Conservation (phyloP, 2,888 invertebrate species). For the Coelopa pilipes region DNA sequence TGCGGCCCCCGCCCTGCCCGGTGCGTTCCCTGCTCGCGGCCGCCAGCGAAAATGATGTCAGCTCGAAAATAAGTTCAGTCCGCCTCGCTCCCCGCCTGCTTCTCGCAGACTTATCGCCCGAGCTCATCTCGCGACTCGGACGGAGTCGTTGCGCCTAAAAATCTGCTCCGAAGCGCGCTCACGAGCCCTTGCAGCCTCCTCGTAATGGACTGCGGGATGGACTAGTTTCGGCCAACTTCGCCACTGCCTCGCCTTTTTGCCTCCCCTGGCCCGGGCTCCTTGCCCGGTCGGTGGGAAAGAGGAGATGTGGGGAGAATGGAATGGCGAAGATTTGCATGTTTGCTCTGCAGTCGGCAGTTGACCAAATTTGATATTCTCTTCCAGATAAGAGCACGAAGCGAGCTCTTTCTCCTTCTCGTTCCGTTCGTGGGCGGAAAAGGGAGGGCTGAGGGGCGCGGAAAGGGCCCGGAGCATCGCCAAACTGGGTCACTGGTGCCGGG, state of each 20-base stretch:
- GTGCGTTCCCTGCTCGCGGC: neutral
- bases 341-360: constrained; percentile 1
- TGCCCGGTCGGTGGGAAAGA: too few species aligned
- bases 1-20: neutral
- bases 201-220: too few species aligned
- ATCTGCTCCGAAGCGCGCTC: neutral
- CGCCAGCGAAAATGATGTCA: constrained; percentile 27
- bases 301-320: too few species aligned
- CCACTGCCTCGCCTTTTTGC: neutral
- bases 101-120: neutral
- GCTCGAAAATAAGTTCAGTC: constrained; percentile 19
- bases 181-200: too few species aligned
- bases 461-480: too few species aligned
- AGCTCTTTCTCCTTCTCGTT: neutral
- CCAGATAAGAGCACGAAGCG: neutral
- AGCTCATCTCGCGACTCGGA: neutral
- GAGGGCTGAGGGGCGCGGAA: too few species aligned
- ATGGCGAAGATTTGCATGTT: too few species aligned
- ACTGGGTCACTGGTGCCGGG: too few species aligned
- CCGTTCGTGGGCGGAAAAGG: too few species aligned
- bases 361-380: constrained; percentile 19
- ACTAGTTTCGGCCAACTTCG: constrained; percentile 6
- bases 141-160: constrained; percentile 28
- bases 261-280: neutral
- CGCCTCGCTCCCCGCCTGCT: neutral